Evolutionary conservation across 2,113 vertebrate genomes (phyloP), one percentile per base, ranked within the genome.

Genomic region (Syngnathoides biaculeatus): DNA sequence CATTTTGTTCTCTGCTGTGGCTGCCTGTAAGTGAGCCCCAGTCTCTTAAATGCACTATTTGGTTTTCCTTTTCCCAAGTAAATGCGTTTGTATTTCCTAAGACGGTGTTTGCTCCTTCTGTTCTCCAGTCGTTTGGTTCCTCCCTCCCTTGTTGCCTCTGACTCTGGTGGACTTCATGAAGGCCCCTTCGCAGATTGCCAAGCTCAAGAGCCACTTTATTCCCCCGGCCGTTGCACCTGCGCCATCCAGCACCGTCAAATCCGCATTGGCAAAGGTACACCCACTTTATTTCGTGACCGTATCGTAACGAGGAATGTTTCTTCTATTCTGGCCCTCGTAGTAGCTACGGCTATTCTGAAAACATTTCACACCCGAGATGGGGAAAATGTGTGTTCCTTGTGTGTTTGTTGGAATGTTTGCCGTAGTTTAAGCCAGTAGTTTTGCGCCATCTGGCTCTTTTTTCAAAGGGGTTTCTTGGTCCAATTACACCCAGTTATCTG

Each of bases 41-140:
- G 17, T 43, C 39, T 63, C 19, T 63, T 17, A 62, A 42, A 58
- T 27, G 35, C 27, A 3, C 35, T n/a, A 0, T 40, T 6, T 4
- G 39, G 5, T 1, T 24, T 1, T 13, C 22, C 12, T 39, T 1
- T 10, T 3, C 8, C 50, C 4, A 35, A 53, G n/a, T 53, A 57
- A 38, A 62, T 20, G 13, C 15, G 24, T 7, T 43, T 6, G 20
- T 24, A 17, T 17, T 26, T 14, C 13, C 38, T 22, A 6, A 27
- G 14, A n/a, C 53, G 14, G 7, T 27, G 0, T 26, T 12, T 35
- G 2, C 55, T 38, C 45, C 47, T 69, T 58, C 30, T 72, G 38
- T 48, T 59, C 61, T 76, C 45, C 79, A 88, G 88, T 85, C 71
- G 8, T 87, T 64, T 86, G 85, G 84, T 72, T 83, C 68, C 75